phyloP scores from a whole-genome alignment of 1,140 invertebrate genomes.

The Dinothrombium tinctorium region DNA sequence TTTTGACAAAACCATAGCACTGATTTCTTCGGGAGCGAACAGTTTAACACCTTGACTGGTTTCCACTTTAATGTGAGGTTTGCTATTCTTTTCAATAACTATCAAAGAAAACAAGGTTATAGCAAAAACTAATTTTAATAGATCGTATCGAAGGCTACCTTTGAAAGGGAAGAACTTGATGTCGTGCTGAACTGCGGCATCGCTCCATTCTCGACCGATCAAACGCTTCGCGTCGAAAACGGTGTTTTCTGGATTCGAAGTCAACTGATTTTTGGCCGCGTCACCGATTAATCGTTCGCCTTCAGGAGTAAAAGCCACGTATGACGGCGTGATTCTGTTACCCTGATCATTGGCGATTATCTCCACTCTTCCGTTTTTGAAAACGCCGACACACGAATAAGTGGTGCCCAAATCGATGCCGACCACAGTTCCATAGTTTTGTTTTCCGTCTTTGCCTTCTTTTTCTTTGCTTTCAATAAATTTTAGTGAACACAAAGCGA shows the following conservation, averaged over 20 bases:
- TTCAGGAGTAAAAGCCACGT: constrained; percentile 84
- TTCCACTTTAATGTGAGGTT: constrained; percentile 44
- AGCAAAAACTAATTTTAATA: background rate
- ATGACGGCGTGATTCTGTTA: constrained; percentile 91
- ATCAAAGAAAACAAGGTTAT: background rate
- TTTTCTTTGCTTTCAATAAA: too few species aligned
- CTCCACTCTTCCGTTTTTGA: constrained; percentile 90
- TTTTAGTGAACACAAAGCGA: too few species aligned
- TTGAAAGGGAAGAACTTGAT: constrained; percentile 76
- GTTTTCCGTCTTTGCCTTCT: background rate
- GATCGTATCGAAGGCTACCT: constrained; percentile 20
- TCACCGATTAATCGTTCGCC: constrained; percentile 89
- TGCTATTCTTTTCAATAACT: constrained; percentile 53
- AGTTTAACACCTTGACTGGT: constrained; percentile 48
- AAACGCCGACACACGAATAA: constrained; percentile 95
- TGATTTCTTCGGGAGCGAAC: constrained; percentile 92
- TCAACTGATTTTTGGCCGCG: constrained; percentile 91
- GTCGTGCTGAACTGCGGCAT: constrained; percentile 68
- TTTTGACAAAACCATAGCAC: constrained; percentile 86
- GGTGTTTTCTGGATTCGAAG: constrained; percentile 78
- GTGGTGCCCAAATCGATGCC: constrained; percentile 98
- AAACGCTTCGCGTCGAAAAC: constrained; percentile 13
- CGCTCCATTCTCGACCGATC: constrained; percentile 63
- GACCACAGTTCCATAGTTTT: constrained; percentile 38
- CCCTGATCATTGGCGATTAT: constrained; percentile 97